Percentiles rank a stretch among this genome's conserved stretches.
Conservation (phyloP, 1,140 invertebrate species). For the Babylonia areolata region DNA sequence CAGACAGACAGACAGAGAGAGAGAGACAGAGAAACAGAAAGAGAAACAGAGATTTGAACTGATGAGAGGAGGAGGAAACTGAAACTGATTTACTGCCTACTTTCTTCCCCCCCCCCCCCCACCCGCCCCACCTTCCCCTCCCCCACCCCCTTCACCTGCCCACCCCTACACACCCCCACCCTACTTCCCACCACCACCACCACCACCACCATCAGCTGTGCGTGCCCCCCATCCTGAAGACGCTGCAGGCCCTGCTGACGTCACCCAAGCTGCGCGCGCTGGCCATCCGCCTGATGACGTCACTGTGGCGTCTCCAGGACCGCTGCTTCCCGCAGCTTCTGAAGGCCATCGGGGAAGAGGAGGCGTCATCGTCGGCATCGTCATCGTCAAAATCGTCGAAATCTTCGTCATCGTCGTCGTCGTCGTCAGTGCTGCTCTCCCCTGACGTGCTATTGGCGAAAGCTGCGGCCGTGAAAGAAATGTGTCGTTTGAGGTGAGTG, state of each 20-base stretch:
- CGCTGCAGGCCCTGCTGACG: conserved; percentile 53
- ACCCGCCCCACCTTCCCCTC: too few species aligned
- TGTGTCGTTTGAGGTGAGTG: conserved; percentile 60
- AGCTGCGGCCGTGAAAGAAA: conserved; percentile 59
- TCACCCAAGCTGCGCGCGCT: conserved; percentile 53
- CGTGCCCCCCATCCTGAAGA: conserved; percentile 60
- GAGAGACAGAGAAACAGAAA: too few species aligned
- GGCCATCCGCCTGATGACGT: conserved; percentile 56
- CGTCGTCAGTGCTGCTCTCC: background rate
- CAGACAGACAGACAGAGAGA: too few species aligned
- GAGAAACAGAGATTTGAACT: too few species aligned
- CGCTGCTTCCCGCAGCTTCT: conserved; percentile 64
- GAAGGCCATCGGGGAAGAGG: conserved; percentile 50
- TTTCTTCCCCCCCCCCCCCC: too few species aligned
- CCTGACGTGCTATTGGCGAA: conserved; percentile 58
- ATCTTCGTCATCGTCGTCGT: background rate
- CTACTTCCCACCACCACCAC: too few species aligned
- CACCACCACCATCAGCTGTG: too few species aligned
- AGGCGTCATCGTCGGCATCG: background rate
- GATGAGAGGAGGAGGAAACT: too few species aligned
- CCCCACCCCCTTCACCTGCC: too few species aligned
- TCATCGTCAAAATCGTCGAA: background rate
- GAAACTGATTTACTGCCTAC: too few species aligned
- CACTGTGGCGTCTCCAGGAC: conserved; percentile 63
- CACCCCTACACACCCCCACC: too few species aligned